Percentiles rank a stretch among this genome's conserved stretches.
Conservation (phyloP, 2,113 vertebrate species). For the human region GRCh38 chr19:55934001-55934500, state of each 20-base stretch:
- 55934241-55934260: background rate
- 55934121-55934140: too few relatives aligned
- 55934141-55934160: background rate
- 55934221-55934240: background rate
- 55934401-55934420: background rate
- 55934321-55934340: background rate
- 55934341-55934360: too few relatives aligned
- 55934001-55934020: too few relatives aligned
- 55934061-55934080: too few relatives aligned
- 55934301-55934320: background rate
- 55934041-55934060: too few relatives aligned
- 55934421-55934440: background rate
- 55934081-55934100: too few relatives aligned
- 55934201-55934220: background rate
- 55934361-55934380: background rate
- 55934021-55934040: too few relatives aligned
- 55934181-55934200: background rate
- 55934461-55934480: too few relatives aligned
- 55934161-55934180: background rate
- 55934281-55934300: too few relatives aligned
- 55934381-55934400: background rate
- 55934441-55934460: background rate
- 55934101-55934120: too few relatives aligned
- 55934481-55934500: background rate
- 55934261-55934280: background rate